Evolutionary conservation across 1,140 invertebrate genomes (phyloP).

Genomic region (Pogonognathellus flavescens): DNA sequence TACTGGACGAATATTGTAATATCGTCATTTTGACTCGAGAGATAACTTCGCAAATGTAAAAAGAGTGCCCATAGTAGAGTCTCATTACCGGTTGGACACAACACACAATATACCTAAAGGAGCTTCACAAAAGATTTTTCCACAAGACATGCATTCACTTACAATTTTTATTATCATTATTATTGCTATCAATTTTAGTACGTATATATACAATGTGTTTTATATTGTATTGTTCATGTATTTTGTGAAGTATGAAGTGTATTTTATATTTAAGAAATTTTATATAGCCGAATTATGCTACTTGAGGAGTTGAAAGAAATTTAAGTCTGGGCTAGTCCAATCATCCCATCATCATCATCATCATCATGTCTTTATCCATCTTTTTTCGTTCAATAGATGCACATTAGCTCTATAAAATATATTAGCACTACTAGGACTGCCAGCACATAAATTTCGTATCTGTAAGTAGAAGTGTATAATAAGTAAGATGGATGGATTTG

Average conservation of each 20-base stretch:
- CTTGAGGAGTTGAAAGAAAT: too few relatives aligned
- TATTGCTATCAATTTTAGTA: background rate
- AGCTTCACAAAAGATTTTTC: too few relatives aligned
- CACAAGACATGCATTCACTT: too few relatives aligned
- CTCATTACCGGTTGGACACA: too few relatives aligned
- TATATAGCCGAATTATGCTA: too few relatives aligned
- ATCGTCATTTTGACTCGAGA: background rate
- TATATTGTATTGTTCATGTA: too few relatives aligned
- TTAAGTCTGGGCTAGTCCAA: background rate
- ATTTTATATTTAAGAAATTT: background rate
- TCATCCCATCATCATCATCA: background rate
- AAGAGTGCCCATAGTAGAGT: too few relatives aligned
- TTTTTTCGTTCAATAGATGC: slow-evolving; percentile 17
- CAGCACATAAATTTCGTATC: background rate
- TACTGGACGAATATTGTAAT: too few relatives aligned
- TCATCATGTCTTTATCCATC: background rate
- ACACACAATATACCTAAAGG: too few relatives aligned
- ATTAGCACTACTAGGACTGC: slow-evolving; percentile 49
- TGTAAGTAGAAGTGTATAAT: slow-evolving; percentile 29
- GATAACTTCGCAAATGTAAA: too few relatives aligned
- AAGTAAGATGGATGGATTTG: slow-evolving; percentile 63
- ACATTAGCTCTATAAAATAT: slow-evolving; percentile 29
- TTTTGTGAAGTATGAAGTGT: background rate
- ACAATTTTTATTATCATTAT: too few relatives aligned
- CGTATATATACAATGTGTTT: background rate